phyloP scores from a whole-genome alignment of 2,797 vertebrate species.

The Ctenopoma multispine region DNA sequence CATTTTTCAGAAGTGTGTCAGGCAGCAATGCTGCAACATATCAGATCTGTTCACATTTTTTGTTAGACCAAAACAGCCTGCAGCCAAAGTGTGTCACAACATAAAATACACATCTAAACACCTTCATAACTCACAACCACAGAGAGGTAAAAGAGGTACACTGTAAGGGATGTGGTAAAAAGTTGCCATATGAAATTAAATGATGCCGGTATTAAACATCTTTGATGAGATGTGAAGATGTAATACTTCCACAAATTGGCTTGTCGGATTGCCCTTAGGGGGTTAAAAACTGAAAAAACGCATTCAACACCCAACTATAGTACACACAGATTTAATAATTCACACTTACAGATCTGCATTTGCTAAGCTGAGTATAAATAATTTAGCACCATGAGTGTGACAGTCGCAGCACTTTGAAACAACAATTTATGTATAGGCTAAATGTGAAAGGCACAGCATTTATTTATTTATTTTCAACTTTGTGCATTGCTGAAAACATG shows the following conservation, averaged over 20 bases:
- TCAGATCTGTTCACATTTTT: constrained; percentile 63
- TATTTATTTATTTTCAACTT: no score
- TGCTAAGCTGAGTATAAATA: constrained; percentile 69
- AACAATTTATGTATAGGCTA: constrained; percentile 47
- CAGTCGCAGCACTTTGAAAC: constrained; percentile 54
- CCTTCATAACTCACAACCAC: constrained; percentile 63
- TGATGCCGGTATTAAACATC: constrained; percentile 71
- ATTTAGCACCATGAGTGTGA: constrained; percentile 58
- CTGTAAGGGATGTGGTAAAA: constrained; percentile 46
- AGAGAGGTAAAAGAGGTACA: constrained; percentile 54
- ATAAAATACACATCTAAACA: constrained; percentile 77
- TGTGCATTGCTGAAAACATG: no score
- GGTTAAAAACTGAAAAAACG: constrained; percentile 53
- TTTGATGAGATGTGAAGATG: constrained; percentile 74
- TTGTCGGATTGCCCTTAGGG: constrained; percentile 56
- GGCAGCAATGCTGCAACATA: constrained; percentile 40
- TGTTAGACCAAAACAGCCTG: constrained; percentile 68
- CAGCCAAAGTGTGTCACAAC: constrained; percentile 73
- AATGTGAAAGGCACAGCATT: constrained; percentile 33
- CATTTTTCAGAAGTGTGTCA: constrained; percentile 70
- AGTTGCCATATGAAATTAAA: constrained; percentile 75
- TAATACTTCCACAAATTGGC: constrained; percentile 62
- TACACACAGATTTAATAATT: constrained; percentile 81
- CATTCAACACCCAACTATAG: constrained; percentile 62
- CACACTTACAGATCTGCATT: constrained; percentile 78